Conservation (phyloP, 2,888 invertebrate genomes). For the Drosophila birchii region DNA sequence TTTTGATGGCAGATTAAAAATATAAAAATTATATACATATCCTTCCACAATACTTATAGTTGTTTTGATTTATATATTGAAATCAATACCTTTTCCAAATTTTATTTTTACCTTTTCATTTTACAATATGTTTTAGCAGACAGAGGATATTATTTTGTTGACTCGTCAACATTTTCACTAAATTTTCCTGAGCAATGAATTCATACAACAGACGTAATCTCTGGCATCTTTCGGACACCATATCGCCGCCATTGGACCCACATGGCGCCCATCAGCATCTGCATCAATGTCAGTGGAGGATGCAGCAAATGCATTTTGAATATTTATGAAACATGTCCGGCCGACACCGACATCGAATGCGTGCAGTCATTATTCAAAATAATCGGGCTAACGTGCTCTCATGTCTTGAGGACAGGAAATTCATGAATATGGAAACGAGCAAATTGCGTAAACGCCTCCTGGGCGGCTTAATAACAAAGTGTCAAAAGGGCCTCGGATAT, state of each 20-base stretch:
- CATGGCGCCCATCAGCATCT: constrained; percentile 44
- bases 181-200: constrained; percentile 27
- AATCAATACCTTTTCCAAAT: background rate
- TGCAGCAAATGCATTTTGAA: constrained; percentile 54
- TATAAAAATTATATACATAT: background rate
- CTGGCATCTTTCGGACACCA: constrained; percentile 38
- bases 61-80: too few relatives aligned
- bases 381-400: constrained; percentile 18
- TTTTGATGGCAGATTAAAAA: too few relatives aligned
- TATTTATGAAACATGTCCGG: constrained; percentile 62
- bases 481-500: constrained; percentile 26
- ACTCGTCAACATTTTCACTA: background rate
- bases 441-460: constrained; percentile 51
- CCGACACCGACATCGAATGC: constrained; percentile 52
- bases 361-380: constrained; percentile 68
- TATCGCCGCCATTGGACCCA: constrained; percentile 22
- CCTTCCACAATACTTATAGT: too few relatives aligned
- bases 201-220: constrained; percentile 43
- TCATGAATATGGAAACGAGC: constrained; percentile 58
- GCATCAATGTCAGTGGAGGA: constrained; percentile 51
- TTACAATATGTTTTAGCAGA: background rate
- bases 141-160: background rate
- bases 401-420: constrained; percentile 40
- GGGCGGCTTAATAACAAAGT: constrained; percentile 27
- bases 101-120: background rate